These are phyloP conservation scores for Pristionchus fissidentatus DNA, from an alignment of 2,888 invertebrate species.

Conservation along the genomic window DNA sequence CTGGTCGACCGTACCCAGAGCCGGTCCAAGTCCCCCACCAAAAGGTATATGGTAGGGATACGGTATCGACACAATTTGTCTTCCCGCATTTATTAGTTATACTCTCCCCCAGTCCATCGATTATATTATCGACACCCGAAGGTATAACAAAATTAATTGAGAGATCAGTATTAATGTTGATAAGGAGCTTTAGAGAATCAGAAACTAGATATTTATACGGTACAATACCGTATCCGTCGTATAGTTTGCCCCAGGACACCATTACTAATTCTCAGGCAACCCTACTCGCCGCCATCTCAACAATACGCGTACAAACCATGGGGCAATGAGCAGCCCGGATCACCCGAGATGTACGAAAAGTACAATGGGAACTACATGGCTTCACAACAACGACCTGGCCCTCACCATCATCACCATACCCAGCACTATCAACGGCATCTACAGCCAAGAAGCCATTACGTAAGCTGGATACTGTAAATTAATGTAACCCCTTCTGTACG, in stretches of 20 bases:
- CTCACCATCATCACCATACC: background rate
- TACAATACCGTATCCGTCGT: too few species aligned
- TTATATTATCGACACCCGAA: too few species aligned
- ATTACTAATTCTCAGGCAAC: background rate
- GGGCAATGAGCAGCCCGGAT: background rate
- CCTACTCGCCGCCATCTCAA: background rate
- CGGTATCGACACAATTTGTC: background rate
- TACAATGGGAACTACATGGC: slow-evolving; percentile 27
- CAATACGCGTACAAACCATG: slow-evolving; percentile 14
- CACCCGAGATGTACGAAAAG: slow-evolving; percentile 29
- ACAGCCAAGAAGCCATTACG: background rate
- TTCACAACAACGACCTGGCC: background rate
- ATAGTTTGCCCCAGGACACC: too few species aligned
- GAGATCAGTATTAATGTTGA: too few species aligned
- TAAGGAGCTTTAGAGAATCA: too few species aligned
- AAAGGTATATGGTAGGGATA: background rate
- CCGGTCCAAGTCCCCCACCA: slow-evolving; percentile 40
- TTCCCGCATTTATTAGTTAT: too few species aligned
- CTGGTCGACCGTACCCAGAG: slow-evolving; percentile 48
- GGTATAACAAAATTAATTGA: too few species aligned
- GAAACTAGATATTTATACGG: too few species aligned
- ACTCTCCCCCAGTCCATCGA: too few species aligned
- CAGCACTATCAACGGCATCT: background rate
- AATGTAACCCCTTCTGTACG: too few species aligned
- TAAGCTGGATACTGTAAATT: too few species aligned